Evolutionary conservation across 2,113 vertebrate species (phyloP).

Genomic region (Muscicapa adusta): DNA sequence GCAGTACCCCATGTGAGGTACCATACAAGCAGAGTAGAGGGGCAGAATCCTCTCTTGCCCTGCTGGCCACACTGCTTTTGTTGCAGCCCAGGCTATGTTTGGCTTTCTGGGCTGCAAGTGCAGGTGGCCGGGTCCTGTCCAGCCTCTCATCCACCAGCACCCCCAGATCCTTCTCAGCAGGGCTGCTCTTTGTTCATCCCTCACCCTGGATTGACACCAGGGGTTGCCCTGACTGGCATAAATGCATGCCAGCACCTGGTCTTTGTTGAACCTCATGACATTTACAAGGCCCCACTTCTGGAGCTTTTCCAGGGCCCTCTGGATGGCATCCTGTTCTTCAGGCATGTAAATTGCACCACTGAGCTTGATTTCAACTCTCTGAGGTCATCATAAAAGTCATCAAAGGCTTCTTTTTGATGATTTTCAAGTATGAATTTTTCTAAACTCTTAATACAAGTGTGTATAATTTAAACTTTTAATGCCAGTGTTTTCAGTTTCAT

Average conservation of each 20-base stretch:
- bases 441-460: neutral
- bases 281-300: neutral
- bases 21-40: too few species aligned
- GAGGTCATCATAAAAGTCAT: neutral
- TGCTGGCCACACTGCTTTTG: too few species aligned
- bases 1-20: too few species aligned
- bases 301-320: neutral
- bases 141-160: neutral
- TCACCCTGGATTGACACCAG: neutral
- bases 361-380: neutral
- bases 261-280: neutral
- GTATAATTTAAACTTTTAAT: neutral
- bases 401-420: neutral
- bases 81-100: too few species aligned
- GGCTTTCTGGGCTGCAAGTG: too few species aligned
- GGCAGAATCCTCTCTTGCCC: too few species aligned
- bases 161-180: neutral
- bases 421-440: neutral
- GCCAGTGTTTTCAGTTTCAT: neutral
- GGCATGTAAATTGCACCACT: neutral
- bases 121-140: neutral
- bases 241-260: neutral
- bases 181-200: neutral
- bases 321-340: neutral
- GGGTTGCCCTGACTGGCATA: too few species aligned